Base-by-base conservation (phyloP, 2,888 invertebrate genomes). In the Baccha elongata region DNA sequence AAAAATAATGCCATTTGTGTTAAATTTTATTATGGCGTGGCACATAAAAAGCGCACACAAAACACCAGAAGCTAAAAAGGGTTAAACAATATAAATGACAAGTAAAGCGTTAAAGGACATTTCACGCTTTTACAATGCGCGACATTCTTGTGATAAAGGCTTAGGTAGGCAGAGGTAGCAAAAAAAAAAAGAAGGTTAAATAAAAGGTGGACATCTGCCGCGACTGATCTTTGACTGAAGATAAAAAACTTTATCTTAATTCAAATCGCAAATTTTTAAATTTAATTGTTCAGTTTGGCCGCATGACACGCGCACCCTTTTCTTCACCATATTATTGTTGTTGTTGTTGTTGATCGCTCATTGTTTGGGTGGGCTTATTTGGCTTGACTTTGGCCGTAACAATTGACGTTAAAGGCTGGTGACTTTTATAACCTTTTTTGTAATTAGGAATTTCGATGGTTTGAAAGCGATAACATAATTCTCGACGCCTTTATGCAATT, bases 161-260 rank as follows among this genome's bases (percentile, higher is more conserved):
- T 58, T 58, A 44, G n/a, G 37, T 65, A n/a, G 1, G 2, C 5
- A 2, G 7, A 32, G 32, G 35, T 53, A 23, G 19, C 37, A 42
- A 80, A 5, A 21, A 35, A n/a, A 37, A 21, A 8, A 52, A 29
- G 5, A 29, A 17, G 29, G 3, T 32, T 6, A 35, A 6, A 35
- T 1, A 35, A 35, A 76, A 83, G 76, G 81, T 83, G 81, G 81
- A 76, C 81, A 83, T 83, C 81, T 83, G 81, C 72, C 76, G 76
- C 72, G 81, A 76, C 81, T 72, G 76, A 83, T 83, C 76, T 26
- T 48, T 72, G 72, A 48, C 29, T 50, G 26, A 11, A 76, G 81
- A 83, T 83, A 83, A 42, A 10, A 40, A 42, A 8, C 32, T 53
- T 68, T 83, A 83, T 83, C 81, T 83, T 76, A 83, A 83, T 83